Percentiles rank a stretch among this genome's conserved stretches.
These are phyloP conservation scores for Cheilinus undulatus DNA, from an alignment of 2,113 vertebrate species.

Conservation along the genomic window DNA sequence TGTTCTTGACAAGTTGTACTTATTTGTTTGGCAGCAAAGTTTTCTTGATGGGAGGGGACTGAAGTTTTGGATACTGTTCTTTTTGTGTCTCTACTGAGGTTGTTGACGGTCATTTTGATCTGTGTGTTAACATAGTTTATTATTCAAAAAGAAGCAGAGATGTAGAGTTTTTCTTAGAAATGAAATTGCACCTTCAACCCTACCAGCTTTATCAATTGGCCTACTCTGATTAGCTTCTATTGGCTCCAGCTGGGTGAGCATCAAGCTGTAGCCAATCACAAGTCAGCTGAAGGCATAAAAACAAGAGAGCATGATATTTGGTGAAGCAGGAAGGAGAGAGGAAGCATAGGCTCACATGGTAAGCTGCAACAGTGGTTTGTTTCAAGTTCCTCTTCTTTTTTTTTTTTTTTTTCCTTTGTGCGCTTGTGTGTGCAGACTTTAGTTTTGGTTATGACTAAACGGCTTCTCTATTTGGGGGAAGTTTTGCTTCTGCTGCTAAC, in stretches of 20 bases:
- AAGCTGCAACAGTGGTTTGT: not conserved
- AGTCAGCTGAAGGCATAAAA: conserved; percentile 7
- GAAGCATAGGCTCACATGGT: conserved; percentile 12
- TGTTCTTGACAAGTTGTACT: conserved; percentile 12
- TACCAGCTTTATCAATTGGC: not conserved
- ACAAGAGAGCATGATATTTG: not conserved
- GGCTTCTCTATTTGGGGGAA: not conserved
- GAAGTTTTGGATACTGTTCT: not conserved
- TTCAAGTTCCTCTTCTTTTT: conserved; percentile 4
- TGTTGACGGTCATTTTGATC: not conserved
- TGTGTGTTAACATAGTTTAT: not conserved
- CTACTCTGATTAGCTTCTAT: conserved; percentile 45
- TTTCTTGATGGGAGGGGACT: not conserved
- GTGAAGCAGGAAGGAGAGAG: not conserved
- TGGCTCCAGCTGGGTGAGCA: conserved; percentile 45
- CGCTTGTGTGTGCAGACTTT: not conserved
- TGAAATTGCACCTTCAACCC: conserved; percentile 34
- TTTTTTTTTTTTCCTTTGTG: too few relatives aligned
- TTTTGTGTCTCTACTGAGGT: not conserved
- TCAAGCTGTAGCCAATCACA: conserved; percentile 64
- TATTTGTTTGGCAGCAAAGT: not conserved
- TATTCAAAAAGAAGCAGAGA: not conserved
- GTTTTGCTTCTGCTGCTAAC: not conserved
- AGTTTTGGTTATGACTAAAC: not conserved
- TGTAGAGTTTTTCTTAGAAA: not conserved